phyloP scores from a whole-genome alignment of 2,888 invertebrate genomes.

The Macaria notata region DNA sequence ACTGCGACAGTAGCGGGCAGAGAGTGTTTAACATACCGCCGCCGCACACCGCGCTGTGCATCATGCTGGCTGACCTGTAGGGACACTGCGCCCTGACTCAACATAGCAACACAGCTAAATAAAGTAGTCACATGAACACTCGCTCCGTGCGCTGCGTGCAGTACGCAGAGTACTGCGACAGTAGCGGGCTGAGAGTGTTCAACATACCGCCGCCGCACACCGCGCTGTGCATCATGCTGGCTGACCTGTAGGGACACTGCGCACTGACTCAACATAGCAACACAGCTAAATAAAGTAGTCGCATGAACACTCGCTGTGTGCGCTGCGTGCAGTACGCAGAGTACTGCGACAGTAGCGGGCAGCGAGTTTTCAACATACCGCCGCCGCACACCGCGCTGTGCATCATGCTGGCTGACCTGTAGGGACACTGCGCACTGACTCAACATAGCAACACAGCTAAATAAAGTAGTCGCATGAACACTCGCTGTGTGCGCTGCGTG shows the following conservation, averaged over 20 bases:
- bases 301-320: conserved; percentile 74
- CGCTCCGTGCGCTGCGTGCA: conserved; percentile 83
- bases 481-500: conserved; percentile 79
- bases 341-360: conserved; percentile 83
- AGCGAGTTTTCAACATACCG: conserved; percentile 82
- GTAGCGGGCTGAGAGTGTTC: conserved; percentile 82
- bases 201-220: conserved; percentile 86
- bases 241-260: conserved; percentile 48
- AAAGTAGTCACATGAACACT: conserved; percentile 49
- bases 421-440: too few species aligned
- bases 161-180: conserved; percentile 87
- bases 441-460: too few species aligned
- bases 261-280: too few species aligned
- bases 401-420: conserved; percentile 83
- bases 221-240: conserved; percentile 86
- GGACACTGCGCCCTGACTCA: too few species aligned
- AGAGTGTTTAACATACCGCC: conserved; percentile 84
- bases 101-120: too few species aligned
- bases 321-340: conserved; percentile 87
- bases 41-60: conserved; percentile 88
- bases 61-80: conserved; percentile 82
- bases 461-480: conserved; percentile 33
- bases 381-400: conserved; percentile 89
- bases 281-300: too few species aligned
- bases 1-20: conserved; percentile 82